phyloP scores from a whole-genome alignment of 1,140 invertebrate genomes.

The Macrotrachela quadricornifera region DNA sequence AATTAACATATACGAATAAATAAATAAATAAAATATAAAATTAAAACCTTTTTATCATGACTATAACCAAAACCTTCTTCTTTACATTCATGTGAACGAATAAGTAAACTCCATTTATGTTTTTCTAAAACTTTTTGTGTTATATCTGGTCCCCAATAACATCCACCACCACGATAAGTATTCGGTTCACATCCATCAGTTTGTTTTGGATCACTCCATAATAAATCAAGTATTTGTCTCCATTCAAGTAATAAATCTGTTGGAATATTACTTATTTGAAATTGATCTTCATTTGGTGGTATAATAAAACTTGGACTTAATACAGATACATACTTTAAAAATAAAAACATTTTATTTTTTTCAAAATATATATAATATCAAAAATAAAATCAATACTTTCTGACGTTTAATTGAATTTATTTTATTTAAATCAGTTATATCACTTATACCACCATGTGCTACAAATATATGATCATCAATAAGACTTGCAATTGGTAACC shows the following conservation, averaged over 20 bases:
- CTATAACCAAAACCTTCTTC: constrained; percentile 62
- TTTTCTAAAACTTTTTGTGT: constrained; percentile 50
- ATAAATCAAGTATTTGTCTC: constrained; percentile 54
- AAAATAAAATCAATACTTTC: constrained; percentile 6
- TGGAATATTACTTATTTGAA: background rate
- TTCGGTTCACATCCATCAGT: constrained; percentile 48
- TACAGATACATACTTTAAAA: no score
- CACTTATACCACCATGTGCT: constrained; percentile 7
- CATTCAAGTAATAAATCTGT: constrained; percentile 1
- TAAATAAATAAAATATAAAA: background rate
- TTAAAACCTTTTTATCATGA: constrained; percentile 50
- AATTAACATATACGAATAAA: background rate
- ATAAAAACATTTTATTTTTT: no score
- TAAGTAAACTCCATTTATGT: constrained; percentile 49
- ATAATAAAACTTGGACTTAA: no score
- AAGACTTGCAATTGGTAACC: constrained; percentile 38
- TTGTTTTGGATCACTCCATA: constrained; percentile 70
- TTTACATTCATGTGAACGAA: constrained; percentile 77
- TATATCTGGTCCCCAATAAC: constrained; percentile 69
- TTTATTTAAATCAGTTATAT: background rate
- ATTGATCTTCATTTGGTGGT: no score
- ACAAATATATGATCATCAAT: constrained; percentile 6
- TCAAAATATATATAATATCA: no score
- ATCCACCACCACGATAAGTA: constrained; percentile 59
- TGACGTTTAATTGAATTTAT: constrained; percentile 4